A percentile compares a stretch with the other conserved stretches of the same genome.
Conservation (phyloP, 2,797 vertebrate genomes). For the Harpagifer antarcticus region DNA sequence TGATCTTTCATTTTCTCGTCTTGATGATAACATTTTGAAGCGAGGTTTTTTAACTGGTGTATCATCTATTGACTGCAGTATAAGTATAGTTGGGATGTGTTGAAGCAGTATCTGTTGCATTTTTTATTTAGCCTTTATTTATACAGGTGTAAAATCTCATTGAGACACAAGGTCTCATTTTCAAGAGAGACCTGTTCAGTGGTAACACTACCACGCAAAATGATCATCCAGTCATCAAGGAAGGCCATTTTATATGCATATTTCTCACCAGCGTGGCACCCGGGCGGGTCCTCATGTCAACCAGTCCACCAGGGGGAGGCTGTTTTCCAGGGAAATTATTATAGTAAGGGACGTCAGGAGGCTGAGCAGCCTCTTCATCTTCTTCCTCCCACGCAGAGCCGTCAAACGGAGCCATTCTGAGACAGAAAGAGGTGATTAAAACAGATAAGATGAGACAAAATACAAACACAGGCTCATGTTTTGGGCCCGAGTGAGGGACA, state of each 20-base stretch:
- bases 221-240: too few species aligned
- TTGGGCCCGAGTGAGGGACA: not conserved
- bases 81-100: slow-evolving; percentile 18
- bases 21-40: not conserved
- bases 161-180: too few species aligned
- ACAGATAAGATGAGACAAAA: not conserved
- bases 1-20: not conserved
- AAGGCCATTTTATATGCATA: not conserved
- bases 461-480: slow-evolving; percentile 11
- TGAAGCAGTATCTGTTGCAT: slow-evolving; percentile 7
- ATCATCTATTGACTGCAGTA: not conserved
- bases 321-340: slow-evolving; percentile 98
- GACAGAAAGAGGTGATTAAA: not conserved
- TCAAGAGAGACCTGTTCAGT: too few species aligned
- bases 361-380: slow-evolving; percentile 91
- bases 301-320: slow-evolving; percentile 93
- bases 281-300: slow-evolving; percentile 92
- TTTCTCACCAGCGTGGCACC: slow-evolving; percentile 92
- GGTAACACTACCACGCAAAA: too few species aligned
- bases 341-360: slow-evolving; percentile 94
- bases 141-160: too few species aligned
- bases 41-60: not conserved
- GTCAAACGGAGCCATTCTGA: slow-evolving; percentile 97
- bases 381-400: slow-evolving; percentile 99
- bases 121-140: too few species aligned